These are phyloP conservation scores for Thunnus thynnus DNA, from an alignment of 2,113 vertebrate genomes.

Conservation along the genomic window DNA sequence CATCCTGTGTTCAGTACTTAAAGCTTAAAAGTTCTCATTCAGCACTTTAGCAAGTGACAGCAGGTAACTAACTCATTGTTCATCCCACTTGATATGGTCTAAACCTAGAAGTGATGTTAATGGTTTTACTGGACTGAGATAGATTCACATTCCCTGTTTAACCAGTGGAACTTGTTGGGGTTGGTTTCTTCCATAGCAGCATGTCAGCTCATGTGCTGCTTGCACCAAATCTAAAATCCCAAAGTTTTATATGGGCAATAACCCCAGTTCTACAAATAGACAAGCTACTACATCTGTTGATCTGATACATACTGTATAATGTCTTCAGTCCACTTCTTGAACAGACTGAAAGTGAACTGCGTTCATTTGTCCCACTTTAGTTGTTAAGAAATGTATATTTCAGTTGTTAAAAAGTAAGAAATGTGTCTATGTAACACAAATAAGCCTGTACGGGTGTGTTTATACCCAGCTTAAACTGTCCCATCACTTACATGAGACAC, in stretches of 20 bases:
- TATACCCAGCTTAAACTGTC: too few species aligned
- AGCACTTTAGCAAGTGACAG: background rate
- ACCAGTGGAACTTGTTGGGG: background rate
- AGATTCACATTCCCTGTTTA: background rate
- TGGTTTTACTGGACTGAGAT: background rate
- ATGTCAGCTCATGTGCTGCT: too few species aligned
- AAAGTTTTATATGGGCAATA: too few species aligned
- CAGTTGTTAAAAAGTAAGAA: background rate
- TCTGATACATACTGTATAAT: background rate
- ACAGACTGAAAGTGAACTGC: conserved; percentile 10
- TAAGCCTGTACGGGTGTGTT: background rate
- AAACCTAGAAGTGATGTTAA: background rate
- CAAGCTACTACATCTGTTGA: too few species aligned
- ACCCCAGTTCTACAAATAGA: too few species aligned
- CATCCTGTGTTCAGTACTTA: background rate
- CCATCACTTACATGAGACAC: background rate
- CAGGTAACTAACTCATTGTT: background rate
- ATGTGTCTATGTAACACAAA: background rate
- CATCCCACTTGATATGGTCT: background rate
- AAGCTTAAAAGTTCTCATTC: background rate
- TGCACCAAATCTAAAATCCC: too few species aligned
- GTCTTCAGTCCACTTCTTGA: background rate
- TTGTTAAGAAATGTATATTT: background rate
- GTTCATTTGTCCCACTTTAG: conserved; percentile 19
- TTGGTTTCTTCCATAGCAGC: too few species aligned